phyloP scores from a whole-genome alignment of 2,797 vertebrate species.

The Lepus townsendii region DNA sequence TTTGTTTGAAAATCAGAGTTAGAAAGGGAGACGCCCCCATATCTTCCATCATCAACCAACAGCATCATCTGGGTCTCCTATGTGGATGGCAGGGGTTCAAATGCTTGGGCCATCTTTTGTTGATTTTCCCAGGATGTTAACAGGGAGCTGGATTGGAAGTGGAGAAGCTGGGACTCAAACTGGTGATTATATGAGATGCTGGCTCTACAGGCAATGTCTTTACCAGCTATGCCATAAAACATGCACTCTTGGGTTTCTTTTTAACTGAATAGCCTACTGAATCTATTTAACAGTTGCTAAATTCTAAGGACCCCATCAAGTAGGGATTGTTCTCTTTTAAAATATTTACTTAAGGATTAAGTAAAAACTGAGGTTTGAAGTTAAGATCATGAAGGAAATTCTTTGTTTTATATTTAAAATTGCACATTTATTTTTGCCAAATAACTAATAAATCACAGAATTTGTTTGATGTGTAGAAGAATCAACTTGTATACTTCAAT shows the following conservation, averaged over 20 bases:
- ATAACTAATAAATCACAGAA: not conserved
- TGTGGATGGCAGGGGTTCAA: no score
- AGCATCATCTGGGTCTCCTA: no score
- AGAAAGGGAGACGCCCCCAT: no score
- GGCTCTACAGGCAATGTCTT: no score
- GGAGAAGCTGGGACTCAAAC: no score
- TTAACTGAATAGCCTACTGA: constrained; percentile 8
- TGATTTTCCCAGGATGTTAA: no score
- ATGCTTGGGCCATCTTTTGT: no score
- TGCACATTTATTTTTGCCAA: not conserved
- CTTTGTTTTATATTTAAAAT: constrained; percentile 59
- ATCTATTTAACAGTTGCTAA: constrained; percentile 40
- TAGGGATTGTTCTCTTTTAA: not conserved
- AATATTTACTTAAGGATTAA: not conserved
- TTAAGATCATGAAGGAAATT: constrained; percentile 40
- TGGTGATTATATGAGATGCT: no score
- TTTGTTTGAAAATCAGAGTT: no score
- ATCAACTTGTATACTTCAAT: not conserved
- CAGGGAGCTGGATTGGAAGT: no score
- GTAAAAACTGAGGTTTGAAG: not conserved
- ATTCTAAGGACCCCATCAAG: not conserved
- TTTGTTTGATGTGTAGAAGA: constrained; percentile 21
- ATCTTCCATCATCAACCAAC: no score
- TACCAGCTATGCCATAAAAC: not conserved
- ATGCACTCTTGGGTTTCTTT: constrained; percentile 36